Percentiles rank a stretch among this genome's conserved stretches.
These are phyloP conservation scores for Cyphomyrmex costatus DNA, from an alignment of 1,140 invertebrate genomes.

Conservation along the genomic window DNA sequence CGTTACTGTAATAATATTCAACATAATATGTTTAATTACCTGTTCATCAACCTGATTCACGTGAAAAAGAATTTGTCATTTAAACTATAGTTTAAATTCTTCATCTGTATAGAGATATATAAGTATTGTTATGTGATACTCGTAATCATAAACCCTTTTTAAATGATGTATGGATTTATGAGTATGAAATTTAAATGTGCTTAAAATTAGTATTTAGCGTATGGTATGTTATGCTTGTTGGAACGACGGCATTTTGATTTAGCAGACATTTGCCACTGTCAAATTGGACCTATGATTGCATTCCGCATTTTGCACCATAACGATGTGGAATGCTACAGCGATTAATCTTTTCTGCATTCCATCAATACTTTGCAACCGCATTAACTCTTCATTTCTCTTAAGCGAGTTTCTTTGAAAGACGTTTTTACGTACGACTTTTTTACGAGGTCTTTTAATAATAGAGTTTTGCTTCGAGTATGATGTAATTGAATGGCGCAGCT, in stretches of 20 bases:
- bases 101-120: too few relatives aligned
- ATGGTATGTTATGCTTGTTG: background rate
- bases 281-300: background rate
- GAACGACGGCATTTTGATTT: background rate
- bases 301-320: background rate
- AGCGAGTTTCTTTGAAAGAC: background rate
- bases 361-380: background rate
- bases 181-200: background rate
- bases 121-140: too few relatives aligned
- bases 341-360: conserved; percentile 10
- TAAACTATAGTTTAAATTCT: too few relatives aligned
- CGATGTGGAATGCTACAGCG: background rate
- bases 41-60: background rate
- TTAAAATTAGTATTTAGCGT: background rate
- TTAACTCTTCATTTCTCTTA: conserved; percentile 1
- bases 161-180: background rate
- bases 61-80: conserved; percentile 12
- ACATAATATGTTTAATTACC: conserved; percentile 21
- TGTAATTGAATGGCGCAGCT: conserved; percentile 21
- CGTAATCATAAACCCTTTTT: too few relatives aligned
- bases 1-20: background rate
- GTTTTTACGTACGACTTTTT: background rate
- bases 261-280: background rate
- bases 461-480: conserved; percentile 1
- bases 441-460: background rate